Base-by-base conservation (phyloP, 2,888 invertebrate genomes). In the Anoplius nigerrimus region DNA sequence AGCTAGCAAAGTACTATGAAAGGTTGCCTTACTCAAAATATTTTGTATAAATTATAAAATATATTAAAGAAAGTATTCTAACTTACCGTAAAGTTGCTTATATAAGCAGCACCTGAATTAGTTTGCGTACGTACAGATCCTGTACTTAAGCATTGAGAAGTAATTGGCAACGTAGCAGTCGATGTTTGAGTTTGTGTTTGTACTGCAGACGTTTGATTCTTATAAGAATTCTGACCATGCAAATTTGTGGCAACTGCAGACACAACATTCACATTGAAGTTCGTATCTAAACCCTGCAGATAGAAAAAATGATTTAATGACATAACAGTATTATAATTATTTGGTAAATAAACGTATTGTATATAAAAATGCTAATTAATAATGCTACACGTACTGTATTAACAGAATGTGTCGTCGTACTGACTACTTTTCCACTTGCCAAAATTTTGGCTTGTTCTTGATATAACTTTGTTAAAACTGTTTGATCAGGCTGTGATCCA, bases 371-470 rank as follows among this genome's bases (percentile, higher is more conserved):
- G n/a, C n/a, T n/a, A n/a, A n/a, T 42, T 42, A 13, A 8, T 42
- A 42, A 42, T 42, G 48, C 20, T 54, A 34, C 62, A 83, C 86
- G 86, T 76, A 87, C 86, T 62, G 74, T 82, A 34, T 76, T 82
- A 53, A 79, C 70, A 16, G 83, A 75, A 68, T 85, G 86, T 42
- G 85, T 81, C 16, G 84, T 81, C 56, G 82, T 86, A 63, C 82
- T 84, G 21, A 94, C 90, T 70, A 93, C 89, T 88, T 94, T 94
- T 8, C 94, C 94, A 13, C 92, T 92, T 0, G 93, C 92, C 72
- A 95, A 84, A 72, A 95, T 94, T 82, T 93, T 93, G 72, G 93
- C 92, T 82, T 94, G 94, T 73, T 94, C 93, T 64, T 92, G 91
- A 77, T 93, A 92, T 42, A 95, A 87, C 74, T 92, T 90, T 67